Evolutionary conservation across 1,140 invertebrate genomes (phyloP), one percentile per base, ranked within the genome.

Genomic region (Drosophila erecta): DNA sequence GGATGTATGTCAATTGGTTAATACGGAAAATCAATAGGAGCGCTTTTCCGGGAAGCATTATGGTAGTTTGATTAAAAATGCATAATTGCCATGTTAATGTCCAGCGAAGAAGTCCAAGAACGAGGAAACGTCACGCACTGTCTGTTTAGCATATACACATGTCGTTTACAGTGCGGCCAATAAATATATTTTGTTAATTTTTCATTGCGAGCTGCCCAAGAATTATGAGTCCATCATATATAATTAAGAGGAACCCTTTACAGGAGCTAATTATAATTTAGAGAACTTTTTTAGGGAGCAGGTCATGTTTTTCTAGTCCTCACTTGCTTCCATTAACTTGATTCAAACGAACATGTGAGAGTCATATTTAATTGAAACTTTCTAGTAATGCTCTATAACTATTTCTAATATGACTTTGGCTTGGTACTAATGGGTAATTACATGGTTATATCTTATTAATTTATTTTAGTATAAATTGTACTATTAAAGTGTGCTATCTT

Each of bases 11-110:
- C 84, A 83, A 56, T 65, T 64, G 69, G 53, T 43, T 40, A 51
- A 47, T 17, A 22, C 1, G 11, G n/a, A 73, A 89, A 89, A 87
- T 87, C 83, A 84, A 87, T 87, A 83, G 47, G 35, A 64, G 76
- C 72, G 40, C 46, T 49, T 58, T 89, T 87, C 79, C 71, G 44
- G 76, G 84, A 83, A 89, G 66, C 64, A 70, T 47, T 56, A 60
- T 61, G 75, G 58, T 58, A 30, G 24, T 59, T 47, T 72, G 61
- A 86, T 86, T 65, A 79, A 83, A 76, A 83, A 86, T 86, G 76
- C 83, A 87, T 83, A 89, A 76, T 76, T 79, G 56, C 65, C 62
- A 69, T 77, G 56, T 51, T 61, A 71, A 58, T 64, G 59, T 51
- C 27, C 35, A 41, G 11, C 10, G 47, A 14, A 12, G 27, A 44